phyloP scores from a whole-genome alignment of 2,888 invertebrate species.

The Tuberolachnus salignus region DNA sequence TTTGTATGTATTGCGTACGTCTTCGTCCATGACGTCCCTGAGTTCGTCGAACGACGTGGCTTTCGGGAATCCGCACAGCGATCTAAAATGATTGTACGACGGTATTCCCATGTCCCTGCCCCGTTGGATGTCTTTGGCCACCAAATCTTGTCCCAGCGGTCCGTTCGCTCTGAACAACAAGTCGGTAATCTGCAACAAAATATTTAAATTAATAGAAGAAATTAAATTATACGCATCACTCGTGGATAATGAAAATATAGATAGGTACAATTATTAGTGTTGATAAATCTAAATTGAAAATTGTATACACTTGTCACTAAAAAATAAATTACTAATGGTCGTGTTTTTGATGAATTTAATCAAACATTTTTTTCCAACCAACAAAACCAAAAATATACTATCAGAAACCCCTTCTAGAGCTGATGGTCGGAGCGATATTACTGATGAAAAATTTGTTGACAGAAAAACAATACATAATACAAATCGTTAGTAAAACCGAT shows the following conservation, averaged over 20 bases:
- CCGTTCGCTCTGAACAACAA: conserved; percentile 67
- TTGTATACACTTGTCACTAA: no score
- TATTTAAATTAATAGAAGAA: no score
- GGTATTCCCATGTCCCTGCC: conserved; percentile 90
- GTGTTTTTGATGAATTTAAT: no score
- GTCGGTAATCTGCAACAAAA: conserved; percentile 78
- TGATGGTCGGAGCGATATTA: no score
- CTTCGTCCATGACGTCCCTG: conserved; percentile 86
- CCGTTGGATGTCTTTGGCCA: conserved; percentile 92
- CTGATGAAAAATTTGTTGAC: neutral
- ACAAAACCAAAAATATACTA: no score
- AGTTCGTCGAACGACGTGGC: conserved; percentile 80
- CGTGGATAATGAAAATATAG: neutral
- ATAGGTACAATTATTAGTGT: neutral
- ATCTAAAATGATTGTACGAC: conserved; percentile 89
- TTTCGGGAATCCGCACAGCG: conserved; percentile 84
- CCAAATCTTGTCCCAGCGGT: conserved; percentile 78
- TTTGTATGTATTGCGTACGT: conserved; percentile 74
- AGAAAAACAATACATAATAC: neutral
- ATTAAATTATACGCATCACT: no score
- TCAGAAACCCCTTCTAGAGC: no score
- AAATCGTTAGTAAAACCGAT: no score
- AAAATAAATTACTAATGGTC: no score
- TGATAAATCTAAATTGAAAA: neutral
- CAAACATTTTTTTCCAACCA: no score